A percentile compares a stretch with the other conserved stretches of the same genome.
These are phyloP conservation scores for Cotesia typhae DNA, from an alignment of 1,140 invertebrate genomes.

Conservation along the genomic window DNA sequence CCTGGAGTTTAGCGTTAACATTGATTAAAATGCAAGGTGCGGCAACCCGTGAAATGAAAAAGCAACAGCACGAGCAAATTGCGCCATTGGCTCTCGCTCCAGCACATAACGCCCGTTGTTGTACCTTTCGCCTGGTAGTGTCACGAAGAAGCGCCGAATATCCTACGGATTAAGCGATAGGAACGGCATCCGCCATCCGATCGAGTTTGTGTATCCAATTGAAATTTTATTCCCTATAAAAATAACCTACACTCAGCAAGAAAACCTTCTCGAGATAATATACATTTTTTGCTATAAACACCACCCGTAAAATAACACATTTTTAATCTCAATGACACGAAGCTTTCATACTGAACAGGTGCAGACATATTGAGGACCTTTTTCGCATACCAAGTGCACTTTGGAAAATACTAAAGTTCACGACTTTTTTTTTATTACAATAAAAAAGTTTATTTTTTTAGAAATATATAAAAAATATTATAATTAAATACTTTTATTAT, in stretches of 20 bases:
- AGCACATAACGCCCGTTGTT: background rate
- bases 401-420: no score
- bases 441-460: no score
- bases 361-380: no score
- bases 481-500: no score
- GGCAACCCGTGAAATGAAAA: constrained; percentile 38
- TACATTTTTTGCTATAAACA: no score
- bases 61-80: constrained; percentile 39
- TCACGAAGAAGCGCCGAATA: constrained; percentile 17
- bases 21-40: constrained; percentile 40
- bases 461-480: no score
- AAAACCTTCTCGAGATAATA: background rate
- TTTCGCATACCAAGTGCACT: no score
- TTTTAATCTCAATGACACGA: no score
- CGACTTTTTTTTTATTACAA: no score
- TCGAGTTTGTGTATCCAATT: constrained; percentile 32
- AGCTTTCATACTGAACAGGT: no score
- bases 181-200: background rate
- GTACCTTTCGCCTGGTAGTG: constrained; percentile 7
- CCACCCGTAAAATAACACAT: no score
- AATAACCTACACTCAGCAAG: background rate
- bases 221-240: constrained; percentile 26
- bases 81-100: constrained; percentile 32
- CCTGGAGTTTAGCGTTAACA: constrained; percentile 34
- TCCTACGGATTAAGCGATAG: constrained; percentile 26